These are phyloP conservation scores for Chloroceryle aenea DNA, from an alignment of 2,113 vertebrate species.

Conservation along the genomic window DNA sequence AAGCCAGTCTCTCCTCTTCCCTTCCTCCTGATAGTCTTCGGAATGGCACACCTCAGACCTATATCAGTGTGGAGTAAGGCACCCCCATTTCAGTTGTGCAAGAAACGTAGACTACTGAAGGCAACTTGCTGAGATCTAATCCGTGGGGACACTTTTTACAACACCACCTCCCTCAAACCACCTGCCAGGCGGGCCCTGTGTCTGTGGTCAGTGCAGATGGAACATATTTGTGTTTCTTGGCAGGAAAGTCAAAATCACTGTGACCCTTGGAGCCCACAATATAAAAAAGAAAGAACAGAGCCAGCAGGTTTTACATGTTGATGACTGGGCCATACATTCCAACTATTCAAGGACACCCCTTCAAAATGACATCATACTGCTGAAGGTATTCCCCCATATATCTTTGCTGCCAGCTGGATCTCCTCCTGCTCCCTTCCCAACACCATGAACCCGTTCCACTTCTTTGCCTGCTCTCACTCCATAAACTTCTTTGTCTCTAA, in stretches of 20 bases:
- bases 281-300: fast-evolving
- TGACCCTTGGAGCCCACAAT: background rate
- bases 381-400: background rate
- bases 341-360: fast-evolving
- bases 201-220: background rate
- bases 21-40: background rate
- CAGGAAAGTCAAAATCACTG: fast-evolving
- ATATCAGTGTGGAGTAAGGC: background rate
- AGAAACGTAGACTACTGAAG: background rate
- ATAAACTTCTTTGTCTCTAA: background rate
- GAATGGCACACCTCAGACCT: background rate
- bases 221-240: background rate
- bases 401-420: background rate
- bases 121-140: background rate
- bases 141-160: background rate
- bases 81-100: background rate
- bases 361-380: background rate
- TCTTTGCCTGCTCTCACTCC: background rate
- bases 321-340: background rate
- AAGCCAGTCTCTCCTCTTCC: too few species aligned
- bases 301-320: fast-evolving
- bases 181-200: background rate
- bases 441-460: background rate
- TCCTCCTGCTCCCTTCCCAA: background rate
- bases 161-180: background rate